A percentile compares a stretch with the other conserved stretches of the same genome.
Conservation (phyloP, 2,113 vertebrate genomes). For the Daubentonia madagascariensis region DNA sequence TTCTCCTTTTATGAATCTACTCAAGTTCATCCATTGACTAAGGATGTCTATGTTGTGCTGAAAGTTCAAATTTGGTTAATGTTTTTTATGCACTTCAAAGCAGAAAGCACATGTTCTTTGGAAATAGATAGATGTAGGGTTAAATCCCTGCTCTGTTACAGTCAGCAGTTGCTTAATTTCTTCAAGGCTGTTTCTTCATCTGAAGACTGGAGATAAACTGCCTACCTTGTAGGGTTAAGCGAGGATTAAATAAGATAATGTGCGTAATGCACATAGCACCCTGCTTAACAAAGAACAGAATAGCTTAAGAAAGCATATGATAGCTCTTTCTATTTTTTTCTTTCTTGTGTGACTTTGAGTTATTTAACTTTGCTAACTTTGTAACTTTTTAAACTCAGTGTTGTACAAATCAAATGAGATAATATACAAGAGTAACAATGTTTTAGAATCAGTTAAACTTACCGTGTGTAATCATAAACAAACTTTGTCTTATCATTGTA, state of each 20-base stretch:
- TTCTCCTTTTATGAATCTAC: not conserved
- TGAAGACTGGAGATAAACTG: not conserved
- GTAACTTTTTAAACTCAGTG: not conserved
- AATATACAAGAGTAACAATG: not conserved
- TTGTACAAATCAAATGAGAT: not conserved
- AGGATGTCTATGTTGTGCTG: not conserved
- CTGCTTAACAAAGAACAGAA: not conserved
- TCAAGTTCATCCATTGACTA: not conserved
- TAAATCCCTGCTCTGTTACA: not conserved
- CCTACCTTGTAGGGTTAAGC: not conserved
- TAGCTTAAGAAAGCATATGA: not conserved
- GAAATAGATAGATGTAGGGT: not conserved
- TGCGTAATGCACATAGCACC: not conserved
- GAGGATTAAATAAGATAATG: conserved; percentile 4
- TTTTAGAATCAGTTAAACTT: not conserved
- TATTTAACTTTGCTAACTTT: not conserved
- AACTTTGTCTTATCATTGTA: not conserved
- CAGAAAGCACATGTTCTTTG: not conserved
- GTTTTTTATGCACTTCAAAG: not conserved
- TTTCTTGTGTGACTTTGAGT: not conserved
- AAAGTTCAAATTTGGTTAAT: not conserved
- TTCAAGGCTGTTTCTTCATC: not conserved
- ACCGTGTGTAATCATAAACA: not conserved
- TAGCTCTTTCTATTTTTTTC: not conserved
- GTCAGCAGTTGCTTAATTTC: not conserved